A percentile compares a stretch with the other conserved stretches of the same genome.
Evolutionary conservation across 2,888 invertebrate genomes (phyloP).

Genomic region (Heterodera filipjevi): DNA sequence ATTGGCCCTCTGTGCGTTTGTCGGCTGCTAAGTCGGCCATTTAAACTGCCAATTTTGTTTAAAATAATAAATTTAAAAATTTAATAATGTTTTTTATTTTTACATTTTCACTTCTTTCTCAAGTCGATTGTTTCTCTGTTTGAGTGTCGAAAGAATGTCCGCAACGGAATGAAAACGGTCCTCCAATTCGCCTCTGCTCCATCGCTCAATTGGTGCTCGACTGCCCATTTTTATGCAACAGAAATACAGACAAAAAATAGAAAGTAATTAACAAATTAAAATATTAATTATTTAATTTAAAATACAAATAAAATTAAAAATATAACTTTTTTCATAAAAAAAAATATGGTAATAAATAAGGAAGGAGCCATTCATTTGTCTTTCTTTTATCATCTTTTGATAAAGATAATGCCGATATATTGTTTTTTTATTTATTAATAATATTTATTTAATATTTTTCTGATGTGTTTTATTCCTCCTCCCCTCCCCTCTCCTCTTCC

Average conservation of each 20-base stretch:
- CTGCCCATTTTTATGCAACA: not conserved
- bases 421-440: too few relatives aligned
- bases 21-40: constrained; percentile 43
- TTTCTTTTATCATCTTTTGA: too few relatives aligned
- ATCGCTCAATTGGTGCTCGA: constrained; percentile 57
- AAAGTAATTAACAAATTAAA: not conserved
- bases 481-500: too few relatives aligned
- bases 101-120: constrained; percentile 54
- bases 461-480: too few relatives aligned
- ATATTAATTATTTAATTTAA: too few relatives aligned
- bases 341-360: too few relatives aligned
- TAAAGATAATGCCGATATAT: too few relatives aligned
- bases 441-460: too few relatives aligned
- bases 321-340: too few relatives aligned
- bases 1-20: not conserved
- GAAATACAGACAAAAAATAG: not conserved
- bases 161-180: constrained; percentile 54
- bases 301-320: too few relatives aligned
- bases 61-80: constrained; percentile 24
- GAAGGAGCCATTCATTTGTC: too few relatives aligned
- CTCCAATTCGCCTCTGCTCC: constrained; percentile 60
- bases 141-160: constrained; percentile 41
- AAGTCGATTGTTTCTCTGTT: constrained; percentile 49
- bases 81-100: not conserved
- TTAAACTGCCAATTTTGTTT: constrained; percentile 39